phyloP scores from a whole-genome alignment of 2,888 invertebrate genomes.

The Amphipoea lucens region DNA sequence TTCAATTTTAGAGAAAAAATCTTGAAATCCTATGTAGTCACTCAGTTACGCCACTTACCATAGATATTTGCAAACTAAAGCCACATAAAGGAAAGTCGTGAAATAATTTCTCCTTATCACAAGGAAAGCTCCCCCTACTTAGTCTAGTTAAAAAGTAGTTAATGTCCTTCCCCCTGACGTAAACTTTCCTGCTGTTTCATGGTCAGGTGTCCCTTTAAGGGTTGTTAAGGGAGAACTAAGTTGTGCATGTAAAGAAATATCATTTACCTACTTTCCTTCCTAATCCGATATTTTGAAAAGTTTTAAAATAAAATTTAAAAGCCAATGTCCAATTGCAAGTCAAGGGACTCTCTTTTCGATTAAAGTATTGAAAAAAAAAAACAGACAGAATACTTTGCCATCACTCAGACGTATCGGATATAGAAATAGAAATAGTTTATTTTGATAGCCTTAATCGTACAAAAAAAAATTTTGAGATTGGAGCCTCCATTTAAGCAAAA shows the following conservation, averaged over 20 bases:
- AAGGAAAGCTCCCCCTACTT: conserved; percentile 42
- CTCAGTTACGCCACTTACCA: conserved; percentile 33
- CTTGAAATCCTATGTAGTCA: background rate
- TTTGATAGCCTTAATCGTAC: too few relatives aligned
- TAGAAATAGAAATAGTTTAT: too few relatives aligned
- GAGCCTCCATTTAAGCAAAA: too few relatives aligned
- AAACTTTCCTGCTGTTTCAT: conserved; percentile 44
- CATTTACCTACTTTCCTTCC: conserved; percentile 1
- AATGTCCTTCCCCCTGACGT: conserved; percentile 25
- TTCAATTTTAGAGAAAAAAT: background rate
- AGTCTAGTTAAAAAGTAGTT: conserved; percentile 48
- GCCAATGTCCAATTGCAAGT: background rate
- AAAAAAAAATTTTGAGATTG: too few relatives aligned
- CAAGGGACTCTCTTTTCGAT: too few relatives aligned
- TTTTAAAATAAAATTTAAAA: too few relatives aligned
- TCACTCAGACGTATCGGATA: too few relatives aligned
- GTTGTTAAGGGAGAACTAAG: conserved; percentile 44
- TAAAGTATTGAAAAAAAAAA: too few relatives aligned
- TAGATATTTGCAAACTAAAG: conserved; percentile 53
- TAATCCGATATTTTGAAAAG: background rate
- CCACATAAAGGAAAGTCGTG: conserved; percentile 23
- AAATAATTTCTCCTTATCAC: conserved; percentile 53
- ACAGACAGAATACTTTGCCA: too few relatives aligned
- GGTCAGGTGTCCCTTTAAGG: conserved; percentile 33
- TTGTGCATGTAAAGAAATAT: conserved; percentile 11